Evolutionary conservation across 30 jellyfish, hydroid and myxozoan species (phyloP).

Genomic region (Chironex yamaguchii): DNA sequence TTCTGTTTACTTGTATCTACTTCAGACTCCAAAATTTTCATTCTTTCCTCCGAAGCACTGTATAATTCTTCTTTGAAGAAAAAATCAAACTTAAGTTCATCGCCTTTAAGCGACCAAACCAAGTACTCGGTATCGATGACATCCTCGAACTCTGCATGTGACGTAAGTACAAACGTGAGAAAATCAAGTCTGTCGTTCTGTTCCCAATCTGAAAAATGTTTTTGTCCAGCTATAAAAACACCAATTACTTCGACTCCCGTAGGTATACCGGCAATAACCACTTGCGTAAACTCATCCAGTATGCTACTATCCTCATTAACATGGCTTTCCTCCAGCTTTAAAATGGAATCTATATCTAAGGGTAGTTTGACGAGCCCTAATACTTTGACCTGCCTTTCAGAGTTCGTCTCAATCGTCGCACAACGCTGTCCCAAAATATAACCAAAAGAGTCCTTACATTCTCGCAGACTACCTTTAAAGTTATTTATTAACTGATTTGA

Average conservation of each 20-base stretch:
- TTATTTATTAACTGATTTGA: too few species aligned
- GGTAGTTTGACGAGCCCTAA: not conserved
- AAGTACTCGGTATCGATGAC: not conserved
- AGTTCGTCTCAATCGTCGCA: too few species aligned
- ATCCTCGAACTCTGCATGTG: not conserved
- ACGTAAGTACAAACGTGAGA: not conserved
- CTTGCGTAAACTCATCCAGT: not conserved
- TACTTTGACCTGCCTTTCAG: too few species aligned
- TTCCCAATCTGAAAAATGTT: not conserved
- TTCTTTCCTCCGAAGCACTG: not conserved
- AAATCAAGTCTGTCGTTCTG: not conserved
- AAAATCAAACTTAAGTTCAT: not conserved
- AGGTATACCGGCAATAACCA: not conserved
- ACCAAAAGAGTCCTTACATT: not conserved
- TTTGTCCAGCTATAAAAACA: conserved; percentile 44
- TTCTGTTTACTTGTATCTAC: not conserved
- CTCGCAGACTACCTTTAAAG: too few species aligned
- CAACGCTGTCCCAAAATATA: not conserved
- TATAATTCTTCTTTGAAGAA: not conserved
- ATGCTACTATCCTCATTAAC: not conserved
- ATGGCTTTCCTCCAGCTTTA: not conserved
- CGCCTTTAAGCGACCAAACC: not conserved
- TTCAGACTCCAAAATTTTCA: too few species aligned
- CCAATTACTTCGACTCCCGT: conserved; percentile 58
- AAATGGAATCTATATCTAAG: too few species aligned